Base-by-base conservation (phyloP, 2,797 vertebrate genomes). In the Spondyliosoma cantharus region DNA sequence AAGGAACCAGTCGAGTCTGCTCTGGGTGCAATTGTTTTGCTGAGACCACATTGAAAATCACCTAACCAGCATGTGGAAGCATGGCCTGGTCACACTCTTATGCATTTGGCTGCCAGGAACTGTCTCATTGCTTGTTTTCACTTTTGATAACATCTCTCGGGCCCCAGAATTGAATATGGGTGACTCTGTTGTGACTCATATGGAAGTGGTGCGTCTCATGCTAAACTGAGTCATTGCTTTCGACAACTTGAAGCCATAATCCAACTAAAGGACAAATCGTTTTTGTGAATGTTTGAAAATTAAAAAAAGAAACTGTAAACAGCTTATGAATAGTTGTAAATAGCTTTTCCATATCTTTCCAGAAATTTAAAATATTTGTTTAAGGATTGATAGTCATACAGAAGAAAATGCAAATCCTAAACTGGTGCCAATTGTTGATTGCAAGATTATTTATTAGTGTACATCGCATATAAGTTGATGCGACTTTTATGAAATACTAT, bases 11-110 rank as follows among this genome's bases (percentile, higher is more conserved):
- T 43, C 62, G 19, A 32, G 32, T 76, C 48, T 27, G 19, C 48
- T 85, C 52, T 8, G 54, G 49, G 37, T 32, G 37, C 14, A 62
- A 78, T 84, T 73, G 45, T 78, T 88, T 80, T 74, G 75, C 68
- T 74, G 57, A 42, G 1, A 78, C 76, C 49, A 75, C 42, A 86
- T 87, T 83, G 5, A 85, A 74, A 80, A 74, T 83, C 79, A 88
- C 67, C 79, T 37, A 81, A 86, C 87, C 84, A 91, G 91, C 91
- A 91, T 83, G 80, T 71, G 73, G 84, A 89, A 27, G 53, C 79
- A 84, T 87, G 80, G 87, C 70, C 49, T 4, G 49, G 59, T 80
- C 89, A 67, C 42, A 37, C 37, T 37, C 24, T 59, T 12, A 71
- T 56, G 43, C 63, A 65, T 77, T 54, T 63, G 68, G 54, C 57